Evolutionary conservation across 2,113 vertebrate species (phyloP), one percentile per base, ranked within the genome.

Genomic region (Tor tambroides): DNA sequence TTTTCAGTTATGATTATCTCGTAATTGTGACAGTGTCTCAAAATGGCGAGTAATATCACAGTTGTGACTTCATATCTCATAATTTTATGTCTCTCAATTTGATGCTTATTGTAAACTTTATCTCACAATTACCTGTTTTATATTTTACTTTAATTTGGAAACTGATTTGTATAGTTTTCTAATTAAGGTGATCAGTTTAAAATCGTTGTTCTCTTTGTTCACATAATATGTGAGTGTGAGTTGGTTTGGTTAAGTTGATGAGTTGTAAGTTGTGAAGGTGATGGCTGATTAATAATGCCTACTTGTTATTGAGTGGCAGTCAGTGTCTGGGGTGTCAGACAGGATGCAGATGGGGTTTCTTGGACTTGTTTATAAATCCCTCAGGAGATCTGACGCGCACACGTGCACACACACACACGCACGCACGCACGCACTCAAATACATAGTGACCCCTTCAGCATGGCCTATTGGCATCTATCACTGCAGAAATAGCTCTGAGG

Each of bases 281-380:
- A 43, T 77, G 84, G n/a, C 26, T 85, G 56, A 49, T 74, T 77
- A 77, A 83, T 71, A 51, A 83, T 26, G 82, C 30, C 23, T 35
- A 32, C 12, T 71, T 54, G 49, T 84, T 51, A 71, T 35, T 84
- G 30, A 38, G 63, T 80, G 46, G 3, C 26, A 54, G 85, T 69
- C 43, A 10, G 78, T 61, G 80, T 84, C 49, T 78, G 74, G 38
- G 71, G 85, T 84, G 76, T 86, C 86, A 86, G 72, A 86, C 87
- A 89, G 89, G 90, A 86, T 85, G 41, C 90, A 89, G 88, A 86
- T 91, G 90, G 85, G 87, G 72, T 82, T 63, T 49, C 71, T 83
- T 56, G 49, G 82, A 77, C 80, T 76, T 85, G 85, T 88, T 87
- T 77, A 85, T 87, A 84, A 83, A 54, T 38, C 63, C 21, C 69